Evolutionary conservation across 2,797 vertebrate species (phyloP).

Genomic region (Pantherophis alleghaniensis): DNA sequence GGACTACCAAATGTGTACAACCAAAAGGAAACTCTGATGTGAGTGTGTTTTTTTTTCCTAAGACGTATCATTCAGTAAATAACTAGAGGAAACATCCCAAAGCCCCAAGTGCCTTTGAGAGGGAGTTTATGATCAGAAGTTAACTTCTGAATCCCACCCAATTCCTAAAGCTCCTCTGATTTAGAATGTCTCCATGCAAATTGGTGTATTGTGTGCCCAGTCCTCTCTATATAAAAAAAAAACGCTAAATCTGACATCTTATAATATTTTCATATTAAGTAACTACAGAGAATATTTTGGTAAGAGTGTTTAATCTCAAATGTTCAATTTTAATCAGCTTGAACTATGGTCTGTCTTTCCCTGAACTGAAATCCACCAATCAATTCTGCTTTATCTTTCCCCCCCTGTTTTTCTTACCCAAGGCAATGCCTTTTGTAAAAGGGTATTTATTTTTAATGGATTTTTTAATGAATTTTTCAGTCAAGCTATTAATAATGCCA

Average conservation of each 20-base stretch:
- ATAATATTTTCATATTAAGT: slow-evolving; percentile 79
- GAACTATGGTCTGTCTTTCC: slow-evolving; percentile 88
- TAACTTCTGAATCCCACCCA: slow-evolving; percentile 34
- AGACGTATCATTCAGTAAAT: not conserved
- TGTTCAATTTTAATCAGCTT: slow-evolving; percentile 86
- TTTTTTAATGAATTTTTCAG: slow-evolving; percentile 99
- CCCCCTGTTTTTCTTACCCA: slow-evolving; percentile 86
- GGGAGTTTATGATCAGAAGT: slow-evolving; percentile 48
- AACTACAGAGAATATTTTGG: slow-evolving; percentile 83
- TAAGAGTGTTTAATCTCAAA: slow-evolving; percentile 82
- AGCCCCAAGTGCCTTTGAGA: slow-evolving; percentile 7
- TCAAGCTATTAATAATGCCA: slow-evolving; percentile 99
- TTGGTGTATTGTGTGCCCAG: slow-evolving; percentile 23
- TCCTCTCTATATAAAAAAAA: slow-evolving; percentile 57
- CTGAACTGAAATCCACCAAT: slow-evolving; percentile 92
- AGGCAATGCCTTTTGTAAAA: slow-evolving; percentile 99
- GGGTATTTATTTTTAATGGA: slow-evolving; percentile 99
- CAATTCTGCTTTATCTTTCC: slow-evolving; percentile 86
- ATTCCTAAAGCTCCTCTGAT: slow-evolving; percentile 45
- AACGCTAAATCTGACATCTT: slow-evolving; percentile 69
- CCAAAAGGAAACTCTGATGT: not conserved
- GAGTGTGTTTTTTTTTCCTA: not conserved
- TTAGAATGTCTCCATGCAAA: slow-evolving; percentile 44
- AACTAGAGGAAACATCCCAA: slow-evolving; percentile 6
- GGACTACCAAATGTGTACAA: not conserved